These are phyloP conservation scores for Melieria omissa DNA, from an alignment of 2,888 invertebrate genomes.

Conservation along the genomic window DNA sequence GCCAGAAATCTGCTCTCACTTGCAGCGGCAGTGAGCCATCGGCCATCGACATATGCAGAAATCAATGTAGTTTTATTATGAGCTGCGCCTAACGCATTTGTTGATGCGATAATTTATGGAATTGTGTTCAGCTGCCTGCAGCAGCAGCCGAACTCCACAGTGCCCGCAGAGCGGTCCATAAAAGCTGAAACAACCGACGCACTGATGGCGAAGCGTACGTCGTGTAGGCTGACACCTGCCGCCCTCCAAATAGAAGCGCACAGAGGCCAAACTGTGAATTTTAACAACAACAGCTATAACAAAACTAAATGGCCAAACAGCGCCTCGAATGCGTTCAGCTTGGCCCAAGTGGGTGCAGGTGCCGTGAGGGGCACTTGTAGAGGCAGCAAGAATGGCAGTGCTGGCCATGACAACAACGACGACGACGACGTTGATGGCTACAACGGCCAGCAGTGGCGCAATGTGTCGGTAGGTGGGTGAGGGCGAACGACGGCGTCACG, in stretches of 20 bases:
- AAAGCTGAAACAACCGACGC: not conserved
- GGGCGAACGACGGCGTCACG: not conserved
- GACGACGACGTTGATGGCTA: too few relatives aligned
- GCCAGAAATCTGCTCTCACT: constrained; percentile 11
- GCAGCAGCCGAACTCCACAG: too few relatives aligned
- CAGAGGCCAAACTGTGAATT: too few relatives aligned
- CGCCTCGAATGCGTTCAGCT: not conserved
- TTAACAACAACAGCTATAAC: too few relatives aligned
- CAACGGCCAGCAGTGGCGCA: too few relatives aligned
- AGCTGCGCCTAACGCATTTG: constrained; percentile 23
- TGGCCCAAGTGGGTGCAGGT: not conserved
- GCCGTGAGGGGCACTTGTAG: not conserved
- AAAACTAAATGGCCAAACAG: not conserved
- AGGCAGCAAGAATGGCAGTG: not conserved
- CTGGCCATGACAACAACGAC: constrained; percentile 3
- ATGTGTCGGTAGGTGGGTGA: not conserved
- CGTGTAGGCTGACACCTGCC: not conserved
- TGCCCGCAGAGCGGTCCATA: too few relatives aligned
- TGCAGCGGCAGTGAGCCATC: not conserved
- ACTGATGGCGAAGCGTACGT: not conserved
- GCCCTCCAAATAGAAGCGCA: not conserved
- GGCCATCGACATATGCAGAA: constrained; percentile 40
- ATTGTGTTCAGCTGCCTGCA: constrained; percentile 6
- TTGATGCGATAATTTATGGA: constrained; percentile 40
- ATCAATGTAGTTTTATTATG: constrained; percentile 53